Evolutionary conservation across 2,888 invertebrate genomes (phyloP).

Genomic region (Abrostola triplasia): DNA sequence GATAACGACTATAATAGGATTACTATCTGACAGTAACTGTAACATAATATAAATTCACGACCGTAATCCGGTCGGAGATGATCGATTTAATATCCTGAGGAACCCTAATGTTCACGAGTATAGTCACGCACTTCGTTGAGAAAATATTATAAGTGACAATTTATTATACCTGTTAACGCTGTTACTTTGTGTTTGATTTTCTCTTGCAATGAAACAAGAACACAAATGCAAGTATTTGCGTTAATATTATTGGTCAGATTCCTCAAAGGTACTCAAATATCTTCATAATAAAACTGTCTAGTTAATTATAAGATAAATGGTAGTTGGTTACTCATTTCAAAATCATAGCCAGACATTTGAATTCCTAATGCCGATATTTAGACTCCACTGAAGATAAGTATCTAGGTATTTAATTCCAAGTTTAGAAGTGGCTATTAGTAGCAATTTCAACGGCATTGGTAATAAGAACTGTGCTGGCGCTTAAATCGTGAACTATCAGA

Average conservation of each 20-base stretch:
- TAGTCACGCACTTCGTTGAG: conserved; percentile 32
- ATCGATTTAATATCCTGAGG: conserved; percentile 49
- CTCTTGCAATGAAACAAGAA: conserved; percentile 15
- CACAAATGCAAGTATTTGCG: conserved; percentile 5
- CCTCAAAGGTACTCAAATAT: conserved; percentile 28
- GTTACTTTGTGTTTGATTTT: conserved; percentile 5
- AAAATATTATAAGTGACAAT: conserved; percentile 30
- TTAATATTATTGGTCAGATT: conserved; percentile 15
- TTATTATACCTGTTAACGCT: conserved; percentile 24
- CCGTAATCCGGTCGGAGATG: conserved; percentile 53
- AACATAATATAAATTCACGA: conserved; percentile 62
- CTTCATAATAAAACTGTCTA: conserved; percentile 29
- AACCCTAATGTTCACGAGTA: conserved; percentile 36
- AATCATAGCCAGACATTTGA: conserved; percentile 38
- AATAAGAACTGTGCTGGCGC: conserved; percentile 40
- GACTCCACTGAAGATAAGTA: conserved; percentile 40
- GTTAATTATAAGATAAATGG: conserved; percentile 47
- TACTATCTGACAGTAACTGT: conserved; percentile 59
- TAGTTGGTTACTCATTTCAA: conserved; percentile 42
- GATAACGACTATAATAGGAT: conserved; percentile 65
- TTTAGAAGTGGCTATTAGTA: conserved; percentile 43
- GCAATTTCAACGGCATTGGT: conserved; percentile 32
- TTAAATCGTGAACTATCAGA: conserved; percentile 46
- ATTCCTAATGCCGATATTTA: conserved; percentile 43
- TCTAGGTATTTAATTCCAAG: conserved; percentile 44